Evolutionary conservation across 2,113 vertebrate genomes (phyloP).

Genomic region (Mesocricetus auratus): DNA sequence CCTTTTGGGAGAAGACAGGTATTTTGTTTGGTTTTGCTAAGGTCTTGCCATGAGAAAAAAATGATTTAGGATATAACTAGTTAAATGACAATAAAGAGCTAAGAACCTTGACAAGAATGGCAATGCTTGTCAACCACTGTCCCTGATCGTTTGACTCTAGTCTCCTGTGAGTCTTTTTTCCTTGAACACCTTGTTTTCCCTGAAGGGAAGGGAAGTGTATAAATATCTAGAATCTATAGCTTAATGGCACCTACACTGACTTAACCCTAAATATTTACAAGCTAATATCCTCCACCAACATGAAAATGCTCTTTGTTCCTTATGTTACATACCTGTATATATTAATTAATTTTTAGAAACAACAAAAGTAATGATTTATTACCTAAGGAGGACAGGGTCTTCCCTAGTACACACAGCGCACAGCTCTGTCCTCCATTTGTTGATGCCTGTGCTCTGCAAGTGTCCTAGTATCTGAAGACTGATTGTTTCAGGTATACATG

Average conservation of each 20-base stretch:
- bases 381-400: neutral
- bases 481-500: neutral
- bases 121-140: neutral
- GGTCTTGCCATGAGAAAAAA: neutral
- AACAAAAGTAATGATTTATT: neutral
- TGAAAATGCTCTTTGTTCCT: neutral
- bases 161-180: neutral
- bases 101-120: neutral
- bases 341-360: constrained; percentile 25
- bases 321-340: neutral
- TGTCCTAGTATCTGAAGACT: neutral
- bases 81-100: neutral
- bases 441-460: neutral
- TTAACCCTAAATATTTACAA: neutral
- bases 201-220: neutral
- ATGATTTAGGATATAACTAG: neutral
- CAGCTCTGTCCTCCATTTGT: constrained; percentile 5
- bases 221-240: neutral
- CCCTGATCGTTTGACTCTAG: neutral
- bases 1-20: neutral
- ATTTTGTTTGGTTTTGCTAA: neutral
- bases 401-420: neutral
- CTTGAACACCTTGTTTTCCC: neutral
- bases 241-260: neutral
- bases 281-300: neutral